phyloP scores from a whole-genome alignment of 1,140 invertebrate species.

The Laupala kohalensis region DNA sequence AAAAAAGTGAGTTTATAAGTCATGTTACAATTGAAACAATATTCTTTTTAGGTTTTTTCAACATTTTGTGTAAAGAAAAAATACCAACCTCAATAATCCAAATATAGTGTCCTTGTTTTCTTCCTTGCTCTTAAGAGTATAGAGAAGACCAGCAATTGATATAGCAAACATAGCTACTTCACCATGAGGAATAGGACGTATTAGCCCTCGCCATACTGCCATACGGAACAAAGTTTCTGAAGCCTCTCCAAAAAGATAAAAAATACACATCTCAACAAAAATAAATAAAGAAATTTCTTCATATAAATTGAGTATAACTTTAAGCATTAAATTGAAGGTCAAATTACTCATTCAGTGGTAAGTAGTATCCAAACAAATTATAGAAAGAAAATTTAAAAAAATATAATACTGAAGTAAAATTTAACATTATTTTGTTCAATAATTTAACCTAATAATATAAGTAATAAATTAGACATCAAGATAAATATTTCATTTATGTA shows the following conservation, averaged over 20 bases:
- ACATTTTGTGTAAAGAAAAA: neutral
- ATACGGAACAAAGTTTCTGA: conserved; percentile 66
- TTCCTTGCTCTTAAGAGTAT: conserved; percentile 38
- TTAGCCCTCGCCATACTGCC: conserved; percentile 45
- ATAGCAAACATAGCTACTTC: conserved; percentile 49
- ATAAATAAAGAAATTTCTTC: neutral
- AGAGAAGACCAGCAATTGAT: conserved; percentile 42
- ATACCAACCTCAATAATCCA: conserved; percentile 40
- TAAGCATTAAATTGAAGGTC: neutral
- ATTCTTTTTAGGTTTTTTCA: neutral
- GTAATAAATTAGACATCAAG: no score
- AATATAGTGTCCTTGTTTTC: conserved; percentile 45
- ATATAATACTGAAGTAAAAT: no score
- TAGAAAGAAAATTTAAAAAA: no score
- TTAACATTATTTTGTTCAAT: no score
- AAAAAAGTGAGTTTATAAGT: no score
- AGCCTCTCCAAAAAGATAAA: conserved; percentile 34
- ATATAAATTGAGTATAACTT: neutral
- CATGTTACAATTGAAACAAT: neutral
- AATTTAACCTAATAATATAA: no score
- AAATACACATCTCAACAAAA: neutral
- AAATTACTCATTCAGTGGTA: neutral
- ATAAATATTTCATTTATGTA: no score
- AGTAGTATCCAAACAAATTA: neutral
- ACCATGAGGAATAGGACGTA: conserved; percentile 45